Conservation (phyloP, 2,888 invertebrate species). For the Eupithecia vulgata region DNA sequence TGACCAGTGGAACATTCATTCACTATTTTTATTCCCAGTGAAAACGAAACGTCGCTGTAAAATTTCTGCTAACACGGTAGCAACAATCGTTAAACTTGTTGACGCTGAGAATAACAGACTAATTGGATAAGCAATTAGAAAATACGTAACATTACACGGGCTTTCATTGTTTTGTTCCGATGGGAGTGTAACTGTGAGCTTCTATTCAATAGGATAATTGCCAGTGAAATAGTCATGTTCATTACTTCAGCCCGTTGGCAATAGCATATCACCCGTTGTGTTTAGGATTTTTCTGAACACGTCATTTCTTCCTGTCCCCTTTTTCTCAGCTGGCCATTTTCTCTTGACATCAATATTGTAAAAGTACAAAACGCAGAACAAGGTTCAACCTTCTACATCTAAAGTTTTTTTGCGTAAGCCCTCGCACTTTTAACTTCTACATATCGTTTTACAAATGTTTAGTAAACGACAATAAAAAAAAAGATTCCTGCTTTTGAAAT, state of each 20-base stretch:
- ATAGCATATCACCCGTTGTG: background rate
- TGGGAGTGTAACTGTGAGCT: constrained; percentile 31
- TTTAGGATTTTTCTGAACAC: background rate
- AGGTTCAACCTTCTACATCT: too few relatives aligned
- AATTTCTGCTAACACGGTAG: constrained; percentile 29
- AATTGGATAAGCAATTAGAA: constrained; percentile 49
- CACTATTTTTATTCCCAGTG: constrained; percentile 19
- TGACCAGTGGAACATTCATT: constrained; percentile 8
- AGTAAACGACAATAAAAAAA: too few relatives aligned
- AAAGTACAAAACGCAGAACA: background rate
- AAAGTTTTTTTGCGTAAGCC: too few relatives aligned
- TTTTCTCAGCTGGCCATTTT: background rate
- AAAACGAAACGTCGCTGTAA: constrained; percentile 13
- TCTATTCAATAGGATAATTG: constrained; percentile 20
- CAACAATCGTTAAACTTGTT: constrained; percentile 22
- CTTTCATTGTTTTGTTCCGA: constrained; percentile 40
- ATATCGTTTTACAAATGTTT: too few relatives aligned
- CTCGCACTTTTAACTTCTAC: too few relatives aligned
- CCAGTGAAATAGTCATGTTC: background rate
- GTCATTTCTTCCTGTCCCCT: background rate
- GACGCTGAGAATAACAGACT: constrained; percentile 36
- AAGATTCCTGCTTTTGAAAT: too few relatives aligned
- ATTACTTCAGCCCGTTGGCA: background rate
- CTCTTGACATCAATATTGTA: background rate
- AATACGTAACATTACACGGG: constrained; percentile 37